phyloP scores from a whole-genome alignment of 2,113 vertebrate species.

The Aptenodytes patagonicus region DNA sequence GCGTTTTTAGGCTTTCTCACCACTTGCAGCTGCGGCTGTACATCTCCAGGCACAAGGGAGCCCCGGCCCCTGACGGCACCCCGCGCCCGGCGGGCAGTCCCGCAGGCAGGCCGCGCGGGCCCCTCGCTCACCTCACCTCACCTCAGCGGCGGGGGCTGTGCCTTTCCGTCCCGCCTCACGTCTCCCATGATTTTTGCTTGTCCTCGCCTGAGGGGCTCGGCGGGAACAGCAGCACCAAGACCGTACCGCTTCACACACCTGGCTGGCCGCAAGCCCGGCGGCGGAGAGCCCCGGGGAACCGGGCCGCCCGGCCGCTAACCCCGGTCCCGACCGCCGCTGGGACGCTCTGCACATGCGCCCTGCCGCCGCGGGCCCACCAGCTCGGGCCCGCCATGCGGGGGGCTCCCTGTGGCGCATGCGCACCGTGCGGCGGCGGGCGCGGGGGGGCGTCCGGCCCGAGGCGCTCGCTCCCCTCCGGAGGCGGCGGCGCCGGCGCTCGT shows the following conservation, averaged over 20 bases:
- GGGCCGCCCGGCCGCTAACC: too few relatives aligned
- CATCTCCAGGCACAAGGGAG: background rate
- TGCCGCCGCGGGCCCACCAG: background rate
- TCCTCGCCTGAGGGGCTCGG: too few relatives aligned
- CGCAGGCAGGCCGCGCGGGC: too few relatives aligned
- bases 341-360: slow-evolving; percentile 5
- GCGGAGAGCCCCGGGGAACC: too few relatives aligned
- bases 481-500: too few relatives aligned
- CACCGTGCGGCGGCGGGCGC: too few relatives aligned
- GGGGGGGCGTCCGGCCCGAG: too few relatives aligned
- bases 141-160: background rate
- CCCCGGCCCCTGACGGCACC: background rate
- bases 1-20: background rate
- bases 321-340: accelerated
- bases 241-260: accelerated
- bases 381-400: background rate
- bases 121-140: background rate
- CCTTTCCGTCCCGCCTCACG: too few relatives aligned
- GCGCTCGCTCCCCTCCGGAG: too few relatives aligned
- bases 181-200: background rate
- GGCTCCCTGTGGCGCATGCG: too few relatives aligned
- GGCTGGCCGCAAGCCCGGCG: background rate
- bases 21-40: background rate
- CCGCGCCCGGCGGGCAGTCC: background rate
- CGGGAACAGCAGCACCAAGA: too few relatives aligned